Percentiles rank a stretch among this genome's conserved stretches.
Evolutionary conservation across 2,888 invertebrate species (phyloP).

Genomic region (Prosopocoilus inquinatus): DNA sequence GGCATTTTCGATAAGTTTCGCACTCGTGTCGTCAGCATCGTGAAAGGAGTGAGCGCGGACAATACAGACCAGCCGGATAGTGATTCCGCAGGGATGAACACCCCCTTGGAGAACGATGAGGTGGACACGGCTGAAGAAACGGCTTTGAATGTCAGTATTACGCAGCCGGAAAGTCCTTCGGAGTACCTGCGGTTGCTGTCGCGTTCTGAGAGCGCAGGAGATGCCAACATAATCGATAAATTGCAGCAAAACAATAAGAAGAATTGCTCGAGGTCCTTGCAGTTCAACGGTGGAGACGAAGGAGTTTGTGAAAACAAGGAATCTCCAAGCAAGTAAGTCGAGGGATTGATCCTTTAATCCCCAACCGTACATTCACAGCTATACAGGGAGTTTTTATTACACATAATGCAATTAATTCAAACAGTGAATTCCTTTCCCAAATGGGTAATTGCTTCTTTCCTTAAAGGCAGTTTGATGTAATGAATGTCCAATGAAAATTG

Average conservation of each 20-base stretch:
- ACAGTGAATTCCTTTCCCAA: too few relatives aligned
- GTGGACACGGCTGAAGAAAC: constrained; percentile 15
- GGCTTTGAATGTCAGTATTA: constrained; percentile 25
- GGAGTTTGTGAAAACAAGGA: constrained; percentile 48
- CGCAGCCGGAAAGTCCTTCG: constrained; percentile 56
- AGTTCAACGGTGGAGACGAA: constrained; percentile 57
- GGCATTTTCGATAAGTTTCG: constrained; percentile 59
- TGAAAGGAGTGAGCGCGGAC: constrained; percentile 45
- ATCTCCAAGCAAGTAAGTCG: constrained; percentile 57
- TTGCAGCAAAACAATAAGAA: constrained; percentile 57
- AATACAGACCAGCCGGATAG: constrained; percentile 33
- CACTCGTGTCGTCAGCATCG: constrained; percentile 63
- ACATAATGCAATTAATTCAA: too few relatives aligned
- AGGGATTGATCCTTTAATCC: neutral
- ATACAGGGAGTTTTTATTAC: too few relatives aligned
- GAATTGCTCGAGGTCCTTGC: constrained; percentile 56
- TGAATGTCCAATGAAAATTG: too few relatives aligned
- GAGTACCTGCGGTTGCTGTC: constrained; percentile 59
- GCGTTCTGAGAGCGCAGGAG: constrained; percentile 75
- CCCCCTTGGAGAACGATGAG: constrained; percentile 14
- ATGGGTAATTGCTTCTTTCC: too few relatives aligned
- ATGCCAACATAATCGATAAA: constrained; percentile 72
- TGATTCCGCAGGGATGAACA: constrained; percentile 29
- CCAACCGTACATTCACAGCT: too few relatives aligned
- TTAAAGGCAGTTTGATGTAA: too few relatives aligned